These are phyloP conservation scores for Cosmopolites sordidus DNA, from an alignment of 2,888 invertebrate genomes.

Conservation along the genomic window DNA sequence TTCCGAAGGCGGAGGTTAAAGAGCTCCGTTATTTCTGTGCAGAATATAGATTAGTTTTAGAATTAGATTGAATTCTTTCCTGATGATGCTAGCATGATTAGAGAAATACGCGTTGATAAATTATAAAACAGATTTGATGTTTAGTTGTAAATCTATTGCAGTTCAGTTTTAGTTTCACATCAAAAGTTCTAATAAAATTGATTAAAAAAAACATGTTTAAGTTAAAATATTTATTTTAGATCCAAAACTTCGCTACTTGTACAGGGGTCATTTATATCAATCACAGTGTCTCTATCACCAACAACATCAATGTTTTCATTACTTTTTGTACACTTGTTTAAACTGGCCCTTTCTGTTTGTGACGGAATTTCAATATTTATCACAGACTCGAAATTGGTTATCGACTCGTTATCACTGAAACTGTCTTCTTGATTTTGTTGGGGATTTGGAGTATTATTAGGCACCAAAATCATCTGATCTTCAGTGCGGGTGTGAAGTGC, in stretches of 20 bases:
- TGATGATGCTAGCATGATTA: too few relatives aligned
- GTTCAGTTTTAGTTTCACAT: too few relatives aligned
- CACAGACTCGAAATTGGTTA: slow-evolving; percentile 17
- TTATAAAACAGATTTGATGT: too few relatives aligned
- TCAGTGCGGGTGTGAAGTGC: slow-evolving; percentile 15
- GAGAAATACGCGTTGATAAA: too few relatives aligned
- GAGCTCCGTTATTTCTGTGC: too few relatives aligned
- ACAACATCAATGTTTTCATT: not conserved
- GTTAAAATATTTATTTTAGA: slow-evolving; percentile 18
- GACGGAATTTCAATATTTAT: slow-evolving; percentile 9
- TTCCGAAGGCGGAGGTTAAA: too few relatives aligned
- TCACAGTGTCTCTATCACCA: slow-evolving; percentile 3
- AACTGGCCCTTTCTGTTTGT: slow-evolving; percentile 2
- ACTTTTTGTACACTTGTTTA: slow-evolving; percentile 9
- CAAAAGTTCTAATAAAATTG: too few relatives aligned
- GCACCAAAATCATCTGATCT: slow-evolving; percentile 15
- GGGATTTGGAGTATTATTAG: slow-evolving; percentile 23
- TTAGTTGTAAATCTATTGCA: too few relatives aligned
- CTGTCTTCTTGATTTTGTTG: slow-evolving; percentile 10
- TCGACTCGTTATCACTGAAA: slow-evolving; percentile 17
- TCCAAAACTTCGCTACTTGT: slow-evolving; percentile 16
- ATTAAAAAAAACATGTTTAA: too few relatives aligned
- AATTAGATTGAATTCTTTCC: too few relatives aligned
- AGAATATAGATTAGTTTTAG: too few relatives aligned
- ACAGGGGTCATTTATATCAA: slow-evolving; percentile 14